Conservation (phyloP, 2,797 vertebrate species). For the Menidia menidia region DNA sequence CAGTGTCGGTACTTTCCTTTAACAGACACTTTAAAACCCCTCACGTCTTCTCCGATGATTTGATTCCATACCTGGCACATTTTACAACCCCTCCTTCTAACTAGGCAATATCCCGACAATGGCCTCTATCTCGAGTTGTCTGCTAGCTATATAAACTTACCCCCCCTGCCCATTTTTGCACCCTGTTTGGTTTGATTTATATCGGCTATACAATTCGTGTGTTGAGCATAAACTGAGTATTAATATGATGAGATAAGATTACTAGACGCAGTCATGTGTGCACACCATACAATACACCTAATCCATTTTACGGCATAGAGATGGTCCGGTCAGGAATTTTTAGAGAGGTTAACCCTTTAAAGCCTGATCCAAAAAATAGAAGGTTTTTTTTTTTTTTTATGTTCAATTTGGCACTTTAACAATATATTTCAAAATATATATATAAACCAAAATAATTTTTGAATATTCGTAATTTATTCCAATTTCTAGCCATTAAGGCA, state of each 20-base stretch:
- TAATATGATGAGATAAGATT: not conserved
- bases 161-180: conserved; percentile 15
- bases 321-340: not conserved
- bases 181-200: conserved; percentile 39
- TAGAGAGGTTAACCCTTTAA: conserved; percentile 3
- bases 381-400: too few species aligned
- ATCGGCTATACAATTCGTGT: conserved; percentile 11
- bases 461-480: too few species aligned
- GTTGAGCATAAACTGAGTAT: conserved; percentile 6
- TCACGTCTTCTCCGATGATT: conserved; percentile 66
- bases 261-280: not conserved
- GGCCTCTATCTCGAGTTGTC: conserved; percentile 51
- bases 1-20: conserved; percentile 50
- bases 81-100: conserved; percentile 71
- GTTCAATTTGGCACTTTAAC: too few species aligned
- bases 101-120: conserved; percentile 57
- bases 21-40: conserved; percentile 65
- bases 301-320: conserved; percentile 5
- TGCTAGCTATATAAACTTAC: conserved; percentile 42
- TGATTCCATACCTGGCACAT: conserved; percentile 70
- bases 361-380: not conserved
- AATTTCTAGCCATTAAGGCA: too few species aligned
- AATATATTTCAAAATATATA: too few species aligned
- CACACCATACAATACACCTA: not conserved
- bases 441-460: too few species aligned